Evolutionary conservation across 2,797 vertebrate genomes (phyloP).

Genomic region (Tiaroga cobitis): DNA sequence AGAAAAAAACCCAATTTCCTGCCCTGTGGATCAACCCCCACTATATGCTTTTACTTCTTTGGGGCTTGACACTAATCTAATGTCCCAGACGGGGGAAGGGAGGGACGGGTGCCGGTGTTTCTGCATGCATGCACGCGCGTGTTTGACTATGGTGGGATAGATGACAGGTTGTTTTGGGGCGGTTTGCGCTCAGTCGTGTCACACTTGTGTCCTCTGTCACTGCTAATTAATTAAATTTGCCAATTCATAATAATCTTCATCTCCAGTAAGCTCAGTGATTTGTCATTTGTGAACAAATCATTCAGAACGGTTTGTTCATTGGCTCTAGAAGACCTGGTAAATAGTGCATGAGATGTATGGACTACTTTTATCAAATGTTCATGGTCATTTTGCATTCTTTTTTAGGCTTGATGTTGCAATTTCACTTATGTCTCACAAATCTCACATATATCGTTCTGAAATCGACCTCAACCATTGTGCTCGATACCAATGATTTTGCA

Average conservation of each 20-base stretch:
- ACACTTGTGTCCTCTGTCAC: conserved; percentile 11
- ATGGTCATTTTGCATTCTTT: neutral
- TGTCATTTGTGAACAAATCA: neutral
- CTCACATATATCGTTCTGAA: neutral
- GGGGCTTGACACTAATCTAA: conserved; percentile 54
- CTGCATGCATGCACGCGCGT: neutral
- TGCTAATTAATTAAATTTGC: neutral
- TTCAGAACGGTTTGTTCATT: neutral
- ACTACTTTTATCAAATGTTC: neutral
- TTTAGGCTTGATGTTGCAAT: neutral
- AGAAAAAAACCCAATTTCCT: conserved; percentile 51
- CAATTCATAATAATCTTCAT: neutral
- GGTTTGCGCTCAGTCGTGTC: neutral
- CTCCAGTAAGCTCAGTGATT: neutral
- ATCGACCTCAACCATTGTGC: neutral
- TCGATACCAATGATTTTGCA: neutral
- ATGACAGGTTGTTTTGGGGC: conserved; percentile 13
- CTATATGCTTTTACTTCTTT: conserved; percentile 51
- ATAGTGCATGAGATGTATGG: neutral
- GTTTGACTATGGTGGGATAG: conserved; percentile 7
- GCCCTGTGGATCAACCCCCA: conserved; percentile 39
- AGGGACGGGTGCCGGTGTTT: conserved; percentile 11
- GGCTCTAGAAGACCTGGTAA: neutral
- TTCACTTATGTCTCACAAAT: neutral
- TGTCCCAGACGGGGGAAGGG: conserved; percentile 38